These are phyloP conservation scores for Phyllotreta cruciferae DNA, from an alignment of 2,888 invertebrate genomes.

Conservation along the genomic window DNA sequence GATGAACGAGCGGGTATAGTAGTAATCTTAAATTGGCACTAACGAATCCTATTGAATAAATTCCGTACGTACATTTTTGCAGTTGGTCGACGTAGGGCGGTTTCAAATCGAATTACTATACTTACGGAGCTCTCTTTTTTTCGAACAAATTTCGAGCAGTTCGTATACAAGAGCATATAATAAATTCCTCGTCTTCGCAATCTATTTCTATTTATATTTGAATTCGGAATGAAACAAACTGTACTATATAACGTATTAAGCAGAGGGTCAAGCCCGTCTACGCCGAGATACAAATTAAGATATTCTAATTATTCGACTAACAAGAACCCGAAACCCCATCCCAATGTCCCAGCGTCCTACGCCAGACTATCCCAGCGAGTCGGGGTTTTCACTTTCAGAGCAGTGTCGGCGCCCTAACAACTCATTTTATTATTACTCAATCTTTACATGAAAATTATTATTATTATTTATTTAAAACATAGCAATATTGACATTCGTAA, in stretches of 20 bases:
- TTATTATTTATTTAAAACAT: too few species aligned
- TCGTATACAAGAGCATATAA: too few species aligned
- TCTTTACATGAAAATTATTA: too few species aligned
- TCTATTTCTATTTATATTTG: conserved; percentile 22
- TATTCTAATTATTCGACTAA: conserved; percentile 68
- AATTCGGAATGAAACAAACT: conserved; percentile 34
- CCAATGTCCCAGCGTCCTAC: conserved; percentile 38
- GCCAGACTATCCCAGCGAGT: conserved; percentile 7
- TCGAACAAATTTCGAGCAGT: neutral
- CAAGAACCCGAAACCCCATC: conserved; percentile 52
- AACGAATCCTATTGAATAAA: conserved; percentile 59
- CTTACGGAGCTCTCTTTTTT: neutral
- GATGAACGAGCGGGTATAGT: conserved; percentile 50
- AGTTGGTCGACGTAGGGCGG: conserved; percentile 52
- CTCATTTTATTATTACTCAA: too few species aligned
- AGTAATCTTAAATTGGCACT: conserved; percentile 59
- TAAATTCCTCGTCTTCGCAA: neutral
- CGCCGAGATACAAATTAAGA: conserved; percentile 73
- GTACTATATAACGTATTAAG: conserved; percentile 58
- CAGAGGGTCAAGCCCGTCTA: conserved; percentile 60
- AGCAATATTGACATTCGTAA: too few species aligned
- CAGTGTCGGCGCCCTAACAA: neutral
- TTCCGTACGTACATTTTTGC: conserved; percentile 54
- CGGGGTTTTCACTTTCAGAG: conserved; percentile 9
- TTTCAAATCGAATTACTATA: conserved; percentile 10